Base-by-base conservation (phyloP, 2,113 vertebrate species). In the Chunga burmeisteri region DNA sequence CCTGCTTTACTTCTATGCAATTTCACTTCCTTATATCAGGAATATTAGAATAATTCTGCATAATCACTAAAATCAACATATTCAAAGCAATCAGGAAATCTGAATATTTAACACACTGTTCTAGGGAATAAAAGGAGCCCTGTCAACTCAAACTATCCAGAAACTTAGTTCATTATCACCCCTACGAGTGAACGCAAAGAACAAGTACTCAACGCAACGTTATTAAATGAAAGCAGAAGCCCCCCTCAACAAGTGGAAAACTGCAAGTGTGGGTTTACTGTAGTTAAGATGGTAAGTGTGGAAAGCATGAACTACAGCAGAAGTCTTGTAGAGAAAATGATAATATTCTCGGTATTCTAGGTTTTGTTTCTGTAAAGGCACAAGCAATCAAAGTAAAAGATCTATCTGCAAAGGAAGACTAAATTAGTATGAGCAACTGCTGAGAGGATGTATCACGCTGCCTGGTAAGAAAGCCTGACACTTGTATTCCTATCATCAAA, bases 1-100 rank as follows among this genome's bases (percentile, higher is more conserved):
- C 21, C 17, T 82, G 10, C 36, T 72, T 55, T 74, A 52, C 29
- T 79, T 79, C 18, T 16, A 63, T 49, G 40, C 4, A 75, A 36
- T 72, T 80, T 72, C 68, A 55, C 27, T 85, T 56, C 29, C n/a
- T 49, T 61, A 12, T 65, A 32, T 53, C 16, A 82, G 12, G n/a
- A 93, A 67, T 55, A 79, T 19, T 46, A 65, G 40, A 94, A 68
- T 79, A 90, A 74, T 85, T 82, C 16, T 38, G 16, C 15, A 36
- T 44, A 89, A 67, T 59, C 30, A 44, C 30, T 68, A 58, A 66
- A 93, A 36, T n/a, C 7, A 89, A 81, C 6, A 61, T 17, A 75
- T 4, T 80, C 66, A 88, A 94, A 90, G 62, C 38, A 70, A 79
- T 65, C 34, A n/a, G 36, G 22, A 79, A 94, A 88, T 77, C 50